Conservation (phyloP, 2,888 invertebrate genomes). For the Congeria kusceri region DNA sequence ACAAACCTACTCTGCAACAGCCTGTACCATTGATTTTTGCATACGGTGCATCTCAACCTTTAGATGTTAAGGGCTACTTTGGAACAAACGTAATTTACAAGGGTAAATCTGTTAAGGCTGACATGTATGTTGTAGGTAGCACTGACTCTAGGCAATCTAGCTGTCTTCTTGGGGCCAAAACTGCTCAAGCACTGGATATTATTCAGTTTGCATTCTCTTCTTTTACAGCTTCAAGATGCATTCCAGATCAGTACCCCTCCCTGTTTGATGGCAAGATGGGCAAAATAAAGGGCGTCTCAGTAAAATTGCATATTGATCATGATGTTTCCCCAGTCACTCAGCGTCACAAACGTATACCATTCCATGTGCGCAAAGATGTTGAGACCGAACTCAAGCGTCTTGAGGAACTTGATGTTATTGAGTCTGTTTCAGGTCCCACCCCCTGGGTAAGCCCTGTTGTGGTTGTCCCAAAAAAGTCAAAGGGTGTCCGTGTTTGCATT, state of each 20-base stretch:
- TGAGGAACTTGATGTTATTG: slow-evolving; percentile 69
- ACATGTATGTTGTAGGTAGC: slow-evolving; percentile 36
- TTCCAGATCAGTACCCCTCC: slow-evolving; percentile 35
- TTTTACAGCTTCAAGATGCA: neutral
- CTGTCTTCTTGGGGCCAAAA: slow-evolving; percentile 30
- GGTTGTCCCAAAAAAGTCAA: slow-evolving; percentile 66
- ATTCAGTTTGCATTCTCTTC: slow-evolving; percentile 38
- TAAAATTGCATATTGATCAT: slow-evolving; percentile 50
- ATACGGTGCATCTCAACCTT: slow-evolving; percentile 29
- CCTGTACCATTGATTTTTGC: slow-evolving; percentile 34
- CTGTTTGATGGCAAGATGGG: slow-evolving; percentile 56
- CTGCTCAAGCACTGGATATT: slow-evolving; percentile 30
- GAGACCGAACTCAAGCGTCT: slow-evolving; percentile 68
- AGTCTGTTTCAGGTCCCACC: slow-evolving; percentile 69
- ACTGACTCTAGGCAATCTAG: slow-evolving; percentile 7
- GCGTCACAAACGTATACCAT: slow-evolving; percentile 58
- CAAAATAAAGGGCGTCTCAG: slow-evolving; percentile 44
- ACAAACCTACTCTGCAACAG: slow-evolving; percentile 1
- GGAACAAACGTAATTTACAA: slow-evolving; percentile 10
- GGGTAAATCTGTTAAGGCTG: slow-evolving; percentile 16
- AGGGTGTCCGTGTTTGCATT: slow-evolving; percentile 64
- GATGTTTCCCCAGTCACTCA: slow-evolving; percentile 43
- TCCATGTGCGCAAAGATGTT: slow-evolving; percentile 59
- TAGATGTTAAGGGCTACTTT: slow-evolving; percentile 38
- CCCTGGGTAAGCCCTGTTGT: slow-evolving; percentile 74